Conservation (phyloP, 2,888 invertebrate genomes). For the Serripes groenlandicus region DNA sequence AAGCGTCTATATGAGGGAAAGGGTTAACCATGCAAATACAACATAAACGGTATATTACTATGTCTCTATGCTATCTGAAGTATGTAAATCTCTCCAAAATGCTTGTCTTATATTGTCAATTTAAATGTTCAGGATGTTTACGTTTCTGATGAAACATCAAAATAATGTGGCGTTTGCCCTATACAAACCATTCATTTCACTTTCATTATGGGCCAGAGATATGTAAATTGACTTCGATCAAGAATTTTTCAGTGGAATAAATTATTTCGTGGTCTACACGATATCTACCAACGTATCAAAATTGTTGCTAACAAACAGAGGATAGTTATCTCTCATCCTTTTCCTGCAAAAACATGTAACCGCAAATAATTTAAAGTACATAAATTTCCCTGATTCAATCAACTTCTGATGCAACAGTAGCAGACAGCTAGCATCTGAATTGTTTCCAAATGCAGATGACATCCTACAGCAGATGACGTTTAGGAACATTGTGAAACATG, state of each 20-base stretch:
- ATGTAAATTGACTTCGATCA: neutral
- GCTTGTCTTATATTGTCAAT: slow-evolving; percentile 15
- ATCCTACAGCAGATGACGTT: too few relatives aligned
- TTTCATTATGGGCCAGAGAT: neutral
- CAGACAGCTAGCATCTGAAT: too few relatives aligned
- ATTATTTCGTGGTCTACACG: neutral
- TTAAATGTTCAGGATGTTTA: slow-evolving; percentile 10
- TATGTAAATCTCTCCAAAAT: slow-evolving; percentile 22
- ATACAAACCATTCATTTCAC: neutral
- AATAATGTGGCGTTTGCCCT: slow-evolving; percentile 13
- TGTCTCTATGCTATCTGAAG: neutral
- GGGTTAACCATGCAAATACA: neutral
- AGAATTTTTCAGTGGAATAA: neutral
- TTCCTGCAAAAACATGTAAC: too few relatives aligned
- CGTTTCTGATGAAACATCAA: slow-evolving; percentile 5
- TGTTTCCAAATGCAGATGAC: too few relatives aligned
- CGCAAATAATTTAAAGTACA: too few relatives aligned
- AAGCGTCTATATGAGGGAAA: neutral
- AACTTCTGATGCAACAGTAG: too few relatives aligned
- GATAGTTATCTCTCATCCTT: too few relatives aligned
- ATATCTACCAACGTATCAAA: neutral
- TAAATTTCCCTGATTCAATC: too few relatives aligned
- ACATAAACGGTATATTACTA: neutral
- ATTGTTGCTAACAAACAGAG: too few relatives aligned
- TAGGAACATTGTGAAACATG: too few relatives aligned